These are phyloP conservation scores for Umimayanthus chanpuru DNA, from an alignment of 92 coral and sea anemone species.

Conservation along the genomic window DNA sequence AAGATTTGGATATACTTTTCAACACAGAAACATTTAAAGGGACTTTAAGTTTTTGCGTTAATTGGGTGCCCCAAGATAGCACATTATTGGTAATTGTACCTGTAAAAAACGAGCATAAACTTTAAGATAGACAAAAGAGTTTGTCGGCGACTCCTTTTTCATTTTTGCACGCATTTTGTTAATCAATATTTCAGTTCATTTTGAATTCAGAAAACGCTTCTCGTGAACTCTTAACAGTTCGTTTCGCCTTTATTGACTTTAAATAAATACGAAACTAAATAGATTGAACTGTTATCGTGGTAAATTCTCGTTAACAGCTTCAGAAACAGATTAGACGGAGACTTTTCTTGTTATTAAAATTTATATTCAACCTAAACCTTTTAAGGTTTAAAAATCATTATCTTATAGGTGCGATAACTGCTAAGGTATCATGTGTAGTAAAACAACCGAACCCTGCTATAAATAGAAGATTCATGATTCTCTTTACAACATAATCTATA, in stretches of 20 bases:
- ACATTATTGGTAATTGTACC: background rate
- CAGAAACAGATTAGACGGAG: background rate
- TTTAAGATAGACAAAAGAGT: background rate
- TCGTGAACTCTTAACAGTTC: no score
- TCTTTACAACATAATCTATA: background rate
- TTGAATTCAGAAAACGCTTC: no score
- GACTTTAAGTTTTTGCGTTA: no score
- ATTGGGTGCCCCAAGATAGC: background rate
- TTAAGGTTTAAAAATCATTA: no score
- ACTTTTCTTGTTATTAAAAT: background rate
- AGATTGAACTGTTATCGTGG: background rate
- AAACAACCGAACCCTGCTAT: background rate
- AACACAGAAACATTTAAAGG: background rate
- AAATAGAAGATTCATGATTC: background rate
- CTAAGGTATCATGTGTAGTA: background rate
- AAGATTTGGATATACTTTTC: background rate
- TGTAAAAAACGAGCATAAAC: background rate
- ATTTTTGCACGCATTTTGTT: background rate
- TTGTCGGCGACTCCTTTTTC: background rate
- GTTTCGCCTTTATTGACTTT: background rate
- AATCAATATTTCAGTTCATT: no score
- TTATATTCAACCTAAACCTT: background rate
- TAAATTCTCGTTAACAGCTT: background rate
- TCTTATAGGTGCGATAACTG: no score
- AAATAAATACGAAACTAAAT: no score